Base-by-base conservation (phyloP, 2,888 invertebrate genomes). In the Agrenia bidenticulata region DNA sequence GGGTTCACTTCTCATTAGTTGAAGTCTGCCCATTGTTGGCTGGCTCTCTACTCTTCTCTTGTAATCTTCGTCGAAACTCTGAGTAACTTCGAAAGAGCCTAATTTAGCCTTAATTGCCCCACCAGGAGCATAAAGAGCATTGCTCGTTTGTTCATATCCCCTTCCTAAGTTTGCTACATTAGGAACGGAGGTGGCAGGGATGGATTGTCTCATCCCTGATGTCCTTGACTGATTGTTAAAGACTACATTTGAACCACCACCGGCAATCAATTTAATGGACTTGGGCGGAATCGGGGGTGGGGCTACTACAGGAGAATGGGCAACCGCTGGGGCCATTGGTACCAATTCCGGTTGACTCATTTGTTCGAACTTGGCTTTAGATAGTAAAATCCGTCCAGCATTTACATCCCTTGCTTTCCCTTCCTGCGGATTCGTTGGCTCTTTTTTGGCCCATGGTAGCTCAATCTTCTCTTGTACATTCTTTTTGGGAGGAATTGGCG, bases 301-400 rank as follows among this genome's bases (percentile, higher is more conserved):
- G 1, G 27, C 37, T n/a, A 11, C 17, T 5, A 17, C 32, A n/a
- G 32, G 32, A 32, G 17, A 32, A 37, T 55, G 55, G 2, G 37
- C 13, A 17, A 27, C 21, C n/a, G 55, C 23, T 23, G 55, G 55
- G 23, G 27, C 15, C 59, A 58, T 51, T 15, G 66, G 45, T 2
- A 37, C 54, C 13, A 32, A 19, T 17, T 55, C 15, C 9, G 58
- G 45, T 37, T 51, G 21, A 9, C 59, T 50, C n/a, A 64, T 49
- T 39, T 71, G 70, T 32, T 74, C 73, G 61, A 74, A 73, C n/a
- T 66, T 59, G 1, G 69, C 67, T 61, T 71, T 73, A 11, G 70
- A 66, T 56, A 62, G 55, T 54, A 66, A 53, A 27, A 75, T 65
- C 32, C 73, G 58, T 4, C 69, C 61, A 23, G 65, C 59, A 57